Base-by-base conservation (phyloP, 2,888 invertebrate genomes). In the Chaetoderma sp. region DNA sequence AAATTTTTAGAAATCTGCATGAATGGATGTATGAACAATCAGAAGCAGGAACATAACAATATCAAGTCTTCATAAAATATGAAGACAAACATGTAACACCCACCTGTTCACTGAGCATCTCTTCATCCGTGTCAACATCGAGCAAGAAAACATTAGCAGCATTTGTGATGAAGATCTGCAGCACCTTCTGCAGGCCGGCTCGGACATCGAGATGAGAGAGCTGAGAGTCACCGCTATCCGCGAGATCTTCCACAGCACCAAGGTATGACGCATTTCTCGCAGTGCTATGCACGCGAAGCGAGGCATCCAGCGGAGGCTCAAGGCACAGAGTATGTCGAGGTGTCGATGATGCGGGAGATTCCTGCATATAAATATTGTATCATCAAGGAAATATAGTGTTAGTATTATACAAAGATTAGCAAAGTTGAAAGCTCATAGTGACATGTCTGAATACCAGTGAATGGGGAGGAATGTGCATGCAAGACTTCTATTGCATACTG, bases 131-230 rank as follows among this genome's bases (percentile, higher is more conserved):
- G 10, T 76, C 77, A 10, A 78, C 72, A 47, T 74, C 68, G 3
- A 80, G 71, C 45, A 84, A 90, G 89, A 98, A 98, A 67, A 97
- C 96, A 87, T 96, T 94, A 16, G 96, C 93, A 2, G 97, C 95
- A 89, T 97, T 95, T 57, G 95, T 96, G 88, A 97, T 94, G 87
- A 97, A 98, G 65, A 94, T 89, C 70, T 83, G 85, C 42, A 94
- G 88, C 5, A 93, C 90, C 86, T 93, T 94, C 90, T 94, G 89
- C 30, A 87, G 70, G 0, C 88, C 88, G 18, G 87, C 87, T 47
- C 83, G 76, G 28, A 80, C 76, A 67, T 81, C 79, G 68, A 64
- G 71, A 54, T 75, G 74, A 16, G 67, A 65, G 27, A 67, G 64
- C 10, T 70, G 67, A 28, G 74, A 74, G 3, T 77, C 82, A 16